Evolutionary conservation across 2,797 vertebrate genomes (phyloP).

Genomic region (Falco rusticolus): DNA sequence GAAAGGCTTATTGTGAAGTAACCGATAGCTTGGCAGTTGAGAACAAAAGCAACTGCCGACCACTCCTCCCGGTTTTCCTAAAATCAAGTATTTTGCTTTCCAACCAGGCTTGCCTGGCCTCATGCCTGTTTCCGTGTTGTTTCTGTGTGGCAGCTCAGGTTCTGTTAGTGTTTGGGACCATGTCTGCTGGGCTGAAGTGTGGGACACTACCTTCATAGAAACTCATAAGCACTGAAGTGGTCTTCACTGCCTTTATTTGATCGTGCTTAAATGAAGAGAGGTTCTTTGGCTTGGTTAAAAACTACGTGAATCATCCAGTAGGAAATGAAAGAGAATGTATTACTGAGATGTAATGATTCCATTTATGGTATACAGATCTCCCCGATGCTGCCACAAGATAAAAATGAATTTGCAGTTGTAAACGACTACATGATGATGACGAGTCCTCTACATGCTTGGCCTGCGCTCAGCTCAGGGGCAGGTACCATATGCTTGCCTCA

Average conservation of each 20-base stretch:
- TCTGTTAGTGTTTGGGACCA: background rate
- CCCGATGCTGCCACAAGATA: background rate
- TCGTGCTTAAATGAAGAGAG: background rate
- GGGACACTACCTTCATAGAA: background rate
- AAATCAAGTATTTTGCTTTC: background rate
- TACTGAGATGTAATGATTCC: background rate
- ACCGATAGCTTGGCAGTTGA: background rate
- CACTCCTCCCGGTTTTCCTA: background rate
- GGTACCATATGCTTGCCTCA: background rate
- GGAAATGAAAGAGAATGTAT: background rate
- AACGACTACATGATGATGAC: background rate
- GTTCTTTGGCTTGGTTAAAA: background rate
- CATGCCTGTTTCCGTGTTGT: background rate
- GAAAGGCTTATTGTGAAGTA: background rate
- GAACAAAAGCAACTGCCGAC: background rate
- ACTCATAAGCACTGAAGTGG: background rate
- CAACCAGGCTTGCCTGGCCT: background rate
- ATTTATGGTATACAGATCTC: background rate
- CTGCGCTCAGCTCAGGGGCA: background rate
- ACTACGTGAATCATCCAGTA: background rate
- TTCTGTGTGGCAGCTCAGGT: background rate
- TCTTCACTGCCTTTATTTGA: background rate
- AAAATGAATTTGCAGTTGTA: background rate
- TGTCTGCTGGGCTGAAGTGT: background rate
- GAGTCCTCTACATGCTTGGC: background rate